Evolutionary conservation across 2,888 invertebrate species (phyloP).

Genomic region (Dolichopus griseipennis): DNA sequence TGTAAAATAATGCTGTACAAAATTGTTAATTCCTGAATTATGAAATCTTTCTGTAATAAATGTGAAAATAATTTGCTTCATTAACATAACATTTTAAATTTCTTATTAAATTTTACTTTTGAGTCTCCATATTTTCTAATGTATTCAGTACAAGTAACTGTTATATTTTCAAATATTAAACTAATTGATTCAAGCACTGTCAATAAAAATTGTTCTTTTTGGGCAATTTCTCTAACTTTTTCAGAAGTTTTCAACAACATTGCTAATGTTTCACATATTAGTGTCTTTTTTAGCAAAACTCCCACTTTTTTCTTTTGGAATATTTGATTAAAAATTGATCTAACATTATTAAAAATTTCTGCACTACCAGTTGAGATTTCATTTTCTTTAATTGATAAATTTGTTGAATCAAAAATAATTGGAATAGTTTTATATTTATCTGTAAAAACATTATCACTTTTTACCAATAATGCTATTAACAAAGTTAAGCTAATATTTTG

Average conservation of each 20-base stretch:
- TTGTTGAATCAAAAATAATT: slow-evolving; percentile 15
- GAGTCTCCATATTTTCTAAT: slow-evolving; percentile 34
- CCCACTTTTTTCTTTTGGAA: background rate
- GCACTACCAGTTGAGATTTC: background rate
- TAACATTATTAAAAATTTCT: background rate
- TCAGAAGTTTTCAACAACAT: slow-evolving; percentile 32
- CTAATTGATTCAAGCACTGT: slow-evolving; percentile 30
- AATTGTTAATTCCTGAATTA: slow-evolving; percentile 32
- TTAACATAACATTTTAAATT: too few species aligned
- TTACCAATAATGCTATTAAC: slow-evolving; percentile 16
- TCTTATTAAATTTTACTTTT: slow-evolving; percentile 22
- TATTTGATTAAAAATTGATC: background rate
- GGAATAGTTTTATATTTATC: slow-evolving; percentile 15
- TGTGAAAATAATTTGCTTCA: slow-evolving; percentile 11
- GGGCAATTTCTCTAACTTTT: slow-evolving; percentile 27
- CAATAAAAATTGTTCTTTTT: slow-evolving; percentile 27
- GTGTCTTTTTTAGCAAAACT: background rate
- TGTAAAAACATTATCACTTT: slow-evolving; percentile 13
- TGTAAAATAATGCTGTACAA: slow-evolving; percentile 31
- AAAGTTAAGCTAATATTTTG: slow-evolving; percentile 16
- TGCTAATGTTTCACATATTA: slow-evolving; percentile 31
- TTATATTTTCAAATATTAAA: slow-evolving; percentile 29
- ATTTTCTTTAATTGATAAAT: background rate
- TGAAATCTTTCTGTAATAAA: slow-evolving; percentile 25
- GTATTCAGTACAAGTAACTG: slow-evolving; percentile 30